These are phyloP conservation scores for Botrylloides violaceus DNA, from an alignment of 23 tunicate species.

Conservation along the genomic window DNA sequence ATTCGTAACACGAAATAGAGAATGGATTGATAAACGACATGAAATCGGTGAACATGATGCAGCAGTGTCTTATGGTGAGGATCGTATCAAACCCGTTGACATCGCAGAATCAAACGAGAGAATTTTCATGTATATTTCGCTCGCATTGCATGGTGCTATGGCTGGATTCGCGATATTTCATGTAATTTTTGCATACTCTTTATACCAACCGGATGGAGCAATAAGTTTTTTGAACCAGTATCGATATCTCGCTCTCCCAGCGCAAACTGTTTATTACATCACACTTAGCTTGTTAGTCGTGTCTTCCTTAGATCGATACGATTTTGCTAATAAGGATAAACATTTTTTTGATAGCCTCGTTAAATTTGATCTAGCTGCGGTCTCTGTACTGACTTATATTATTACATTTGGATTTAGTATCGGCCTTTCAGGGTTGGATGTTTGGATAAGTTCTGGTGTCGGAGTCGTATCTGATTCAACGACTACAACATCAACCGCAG, in stretches of 20 bases:
- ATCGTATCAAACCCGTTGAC: background rate
- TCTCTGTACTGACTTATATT: slow-evolving; percentile 29
- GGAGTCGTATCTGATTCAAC: background rate
- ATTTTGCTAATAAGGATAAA: slow-evolving; percentile 20
- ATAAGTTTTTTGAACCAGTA: slow-evolving; percentile 44
- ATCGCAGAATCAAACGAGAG: slow-evolving; percentile 21
- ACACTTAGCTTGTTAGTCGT: slow-evolving; percentile 32
- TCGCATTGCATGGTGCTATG: slow-evolving; percentile 49
- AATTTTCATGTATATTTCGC: slow-evolving; percentile 37
- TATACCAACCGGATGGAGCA: slow-evolving; percentile 22
- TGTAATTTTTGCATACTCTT: slow-evolving; percentile 34
- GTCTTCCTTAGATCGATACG: slow-evolving; percentile 71
- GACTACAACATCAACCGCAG: background rate
- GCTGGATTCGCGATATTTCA: slow-evolving; percentile 74
- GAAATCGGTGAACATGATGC: background rate
- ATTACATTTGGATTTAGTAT: slow-evolving; percentile 37
- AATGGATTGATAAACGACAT: slow-evolving; percentile 8
- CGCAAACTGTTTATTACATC: slow-evolving; percentile 53
- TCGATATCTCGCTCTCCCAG: slow-evolving; percentile 37
- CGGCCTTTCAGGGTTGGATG: slow-evolving; percentile 58
- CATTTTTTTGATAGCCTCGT: slow-evolving; percentile 23
- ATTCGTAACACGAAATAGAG: slow-evolving; percentile 13
- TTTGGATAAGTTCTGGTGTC: slow-evolving; percentile 33
- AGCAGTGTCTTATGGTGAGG: slow-evolving; percentile 14
- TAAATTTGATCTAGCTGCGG: slow-evolving; percentile 29